These are phyloP conservation scores for Bubo scandiacus DNA, from an alignment of 2,113 vertebrate species.

Conservation along the genomic window DNA sequence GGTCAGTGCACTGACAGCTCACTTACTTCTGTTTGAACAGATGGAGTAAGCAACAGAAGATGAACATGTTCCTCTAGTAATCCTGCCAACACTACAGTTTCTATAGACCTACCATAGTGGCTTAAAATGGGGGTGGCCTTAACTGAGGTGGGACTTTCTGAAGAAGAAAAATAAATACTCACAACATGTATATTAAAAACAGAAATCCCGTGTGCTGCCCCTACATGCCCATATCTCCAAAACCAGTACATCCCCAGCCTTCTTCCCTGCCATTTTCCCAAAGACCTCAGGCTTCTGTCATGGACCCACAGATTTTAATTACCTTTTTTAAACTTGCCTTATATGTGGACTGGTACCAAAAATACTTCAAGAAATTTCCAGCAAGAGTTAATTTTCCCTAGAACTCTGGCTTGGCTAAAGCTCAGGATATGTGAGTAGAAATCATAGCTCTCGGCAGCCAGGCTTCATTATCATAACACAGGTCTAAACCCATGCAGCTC, in stretches of 20 bases:
- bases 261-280: neutral
- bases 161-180: neutral
- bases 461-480: neutral
- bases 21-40: neutral
- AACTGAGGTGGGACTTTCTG: neutral
- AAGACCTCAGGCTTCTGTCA: neutral
- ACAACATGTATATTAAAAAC: neutral
- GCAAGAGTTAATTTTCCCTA: conserved; percentile 9
- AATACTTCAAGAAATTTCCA: neutral
- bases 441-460: neutral
- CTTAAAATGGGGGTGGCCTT: neutral
- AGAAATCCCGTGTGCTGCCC: neutral
- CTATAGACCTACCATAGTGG: neutral
- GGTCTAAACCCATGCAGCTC: neutral
- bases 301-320: neutral
- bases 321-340: neutral
- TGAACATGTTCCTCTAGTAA: neutral
- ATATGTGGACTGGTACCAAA: neutral
- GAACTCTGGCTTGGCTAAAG: conserved; percentile 20
- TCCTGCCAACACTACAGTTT: neutral
- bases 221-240: neutral
- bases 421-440: neutral
- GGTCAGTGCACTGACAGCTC: neutral
- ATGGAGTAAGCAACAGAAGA: neutral
- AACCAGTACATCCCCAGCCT: neutral